Conservation (phyloP, 2,113 vertebrate genomes). For the Oreocharis arfaki region DNA sequence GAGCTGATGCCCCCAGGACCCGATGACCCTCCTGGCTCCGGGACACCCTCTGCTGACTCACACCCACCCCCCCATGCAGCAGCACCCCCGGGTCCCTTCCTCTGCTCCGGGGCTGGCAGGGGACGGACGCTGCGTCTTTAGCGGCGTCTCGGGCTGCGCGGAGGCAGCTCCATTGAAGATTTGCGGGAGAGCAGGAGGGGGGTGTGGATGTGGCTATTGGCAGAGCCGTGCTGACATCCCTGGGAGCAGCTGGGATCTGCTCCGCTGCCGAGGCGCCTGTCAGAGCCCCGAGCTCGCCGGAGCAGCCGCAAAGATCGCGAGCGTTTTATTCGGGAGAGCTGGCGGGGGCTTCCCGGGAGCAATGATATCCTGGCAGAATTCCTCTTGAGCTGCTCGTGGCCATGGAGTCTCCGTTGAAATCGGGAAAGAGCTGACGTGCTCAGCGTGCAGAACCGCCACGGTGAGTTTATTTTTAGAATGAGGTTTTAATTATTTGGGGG, state of each 20-base stretch:
- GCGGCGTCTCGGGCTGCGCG: slow-evolving; percentile 55
- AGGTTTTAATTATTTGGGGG: not conserved
- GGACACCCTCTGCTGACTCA: not conserved
- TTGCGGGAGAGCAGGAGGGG: slow-evolving; percentile 72
- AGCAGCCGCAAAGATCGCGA: slow-evolving; percentile 35
- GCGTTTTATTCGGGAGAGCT: slow-evolving; percentile 27
- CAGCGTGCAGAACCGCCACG: slow-evolving; percentile 46
- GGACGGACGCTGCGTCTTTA: slow-evolving; percentile 66
- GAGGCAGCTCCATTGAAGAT: slow-evolving; percentile 72
- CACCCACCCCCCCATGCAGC: fast-evolving
- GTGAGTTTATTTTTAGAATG: slow-evolving; percentile 66
- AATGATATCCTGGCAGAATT: slow-evolving; percentile 56
- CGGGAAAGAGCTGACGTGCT: slow-evolving; percentile 64
- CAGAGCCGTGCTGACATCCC: slow-evolving; percentile 74
- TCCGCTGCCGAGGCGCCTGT: slow-evolving; percentile 66
- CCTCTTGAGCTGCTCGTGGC: slow-evolving; percentile 14
- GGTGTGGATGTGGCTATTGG: slow-evolving; percentile 69
- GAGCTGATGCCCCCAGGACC: not conserved
- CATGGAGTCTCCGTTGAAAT: slow-evolving; percentile 63
- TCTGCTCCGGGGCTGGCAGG: not conserved
- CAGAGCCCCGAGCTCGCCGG: slow-evolving; percentile 68
- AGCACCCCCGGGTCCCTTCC: not conserved
- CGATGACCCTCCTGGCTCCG: not conserved
- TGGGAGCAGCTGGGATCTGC: slow-evolving; percentile 72
- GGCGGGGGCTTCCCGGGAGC: slow-evolving; percentile 32